These are phyloP conservation scores for Aptenodytes patagonicus DNA, from an alignment of 2,113 vertebrate genomes.

Conservation along the genomic window DNA sequence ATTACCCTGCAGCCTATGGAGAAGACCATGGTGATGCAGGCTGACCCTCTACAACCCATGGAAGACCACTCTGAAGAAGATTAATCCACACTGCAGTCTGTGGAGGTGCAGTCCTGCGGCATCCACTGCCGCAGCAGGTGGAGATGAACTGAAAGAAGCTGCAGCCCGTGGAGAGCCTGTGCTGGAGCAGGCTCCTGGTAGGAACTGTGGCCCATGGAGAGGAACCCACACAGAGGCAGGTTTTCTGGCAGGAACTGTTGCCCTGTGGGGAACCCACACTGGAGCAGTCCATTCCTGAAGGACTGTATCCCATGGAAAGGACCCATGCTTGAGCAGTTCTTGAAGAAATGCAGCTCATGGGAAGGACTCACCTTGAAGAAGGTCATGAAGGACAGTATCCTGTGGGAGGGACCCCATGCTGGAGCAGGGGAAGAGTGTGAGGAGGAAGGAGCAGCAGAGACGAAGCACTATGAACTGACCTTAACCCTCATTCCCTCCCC, in stretches of 20 bases:
- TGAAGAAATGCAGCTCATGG: not conserved
- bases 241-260: not conserved
- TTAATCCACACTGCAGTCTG: not conserved
- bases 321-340: not conserved
- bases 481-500: not conserved
- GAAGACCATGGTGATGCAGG: not conserved
- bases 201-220: not conserved
- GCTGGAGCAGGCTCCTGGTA: not conserved
- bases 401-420: fast-evolving
- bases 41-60: not conserved
- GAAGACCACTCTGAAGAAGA: not conserved
- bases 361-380: not conserved
- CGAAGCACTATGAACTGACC: not conserved
- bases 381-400: not conserved
- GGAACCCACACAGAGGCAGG: no score
- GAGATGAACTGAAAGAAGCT: not conserved
- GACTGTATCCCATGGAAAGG: not conserved
- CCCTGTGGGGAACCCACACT: fast-evolving
- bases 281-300: not conserved
- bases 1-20: not conserved
- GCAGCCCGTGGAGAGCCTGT: no score
- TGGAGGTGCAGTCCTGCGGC: not conserved
- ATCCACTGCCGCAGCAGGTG: not conserved
- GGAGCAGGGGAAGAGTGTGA: not conserved
- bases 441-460: not conserved